Evolutionary conservation across 2,888 invertebrate genomes (phyloP), one percentile per base, ranked within the genome.

Genomic region (Lithophane leautieri): DNA sequence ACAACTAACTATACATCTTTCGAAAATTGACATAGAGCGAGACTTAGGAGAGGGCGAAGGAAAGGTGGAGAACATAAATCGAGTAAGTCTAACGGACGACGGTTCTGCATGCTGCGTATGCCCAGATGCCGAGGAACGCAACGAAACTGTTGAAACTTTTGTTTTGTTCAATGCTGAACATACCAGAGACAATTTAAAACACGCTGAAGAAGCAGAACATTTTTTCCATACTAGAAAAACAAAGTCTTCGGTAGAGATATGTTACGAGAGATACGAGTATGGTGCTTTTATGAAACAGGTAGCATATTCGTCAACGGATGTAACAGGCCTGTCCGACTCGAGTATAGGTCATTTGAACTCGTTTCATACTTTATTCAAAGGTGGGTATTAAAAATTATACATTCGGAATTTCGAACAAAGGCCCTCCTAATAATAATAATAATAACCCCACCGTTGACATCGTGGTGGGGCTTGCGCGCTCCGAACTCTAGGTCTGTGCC

Each of bases 311-410:
- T 90, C 93, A 0, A 91, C 91, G 1, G 88, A 92, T 65, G 68
- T 92, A 11, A 89, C 84, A 74, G 86, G 84, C 4, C 66, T 87
- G 50, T 85, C 89, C 4, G 75, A 86, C 47, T 81, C 88, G 0
- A 89, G 86, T 69, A 42, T 88, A 54, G 74, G 78, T 67, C 83
- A 88, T 70, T 81, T 86, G 42, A 81, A 87, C 76, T 94, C 95
- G 2, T 83, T 95, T 70, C 91, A 91, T 75, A 95, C 95, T 16
- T 90, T 96, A 80, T 95, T 94, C 68, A 94, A 92, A 94, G 94
- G 95, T 94, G 54, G 68, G 81, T 78, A 61, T 72, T 54, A 19
- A 14, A 52, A 47, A 11, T 50, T 63, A 16, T 52, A 52, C 34
- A 25, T 42, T 44, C 44, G 7, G 12, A n/a, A n/a, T n/a, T n/a